These are phyloP conservation scores for Aphelenchoides fujianensis DNA, from an alignment of 1,140 invertebrate genomes.

Conservation along the genomic window DNA sequence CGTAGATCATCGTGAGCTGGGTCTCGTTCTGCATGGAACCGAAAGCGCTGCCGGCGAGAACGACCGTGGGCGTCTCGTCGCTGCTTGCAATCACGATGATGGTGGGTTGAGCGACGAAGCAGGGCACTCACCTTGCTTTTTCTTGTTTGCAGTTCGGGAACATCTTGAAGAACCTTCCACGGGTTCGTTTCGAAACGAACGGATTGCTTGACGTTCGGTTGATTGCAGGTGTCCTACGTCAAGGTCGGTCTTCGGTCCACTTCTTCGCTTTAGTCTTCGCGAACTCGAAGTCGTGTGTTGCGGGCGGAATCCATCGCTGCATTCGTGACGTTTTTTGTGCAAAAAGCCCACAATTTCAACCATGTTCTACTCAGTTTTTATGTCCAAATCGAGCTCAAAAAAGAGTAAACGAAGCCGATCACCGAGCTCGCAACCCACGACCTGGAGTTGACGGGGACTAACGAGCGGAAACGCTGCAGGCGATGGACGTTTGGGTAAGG, in stretches of 20 bases:
- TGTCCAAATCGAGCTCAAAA: no score
- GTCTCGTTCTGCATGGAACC: slow-evolving; percentile 62
- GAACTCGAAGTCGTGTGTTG: no score
- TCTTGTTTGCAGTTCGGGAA: slow-evolving; percentile 56
- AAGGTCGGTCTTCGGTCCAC: neutral
- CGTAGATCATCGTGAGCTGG: slow-evolving; percentile 57
- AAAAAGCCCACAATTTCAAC: no score
- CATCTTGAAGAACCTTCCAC: slow-evolving; percentile 59
- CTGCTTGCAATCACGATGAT: slow-evolving; percentile 58
- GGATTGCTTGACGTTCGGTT: neutral
- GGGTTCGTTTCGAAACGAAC: slow-evolving; percentile 56
- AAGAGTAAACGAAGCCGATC: no score
- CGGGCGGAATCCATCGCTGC: no score
- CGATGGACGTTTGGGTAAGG: slow-evolving; percentile 62
- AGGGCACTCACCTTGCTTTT: neutral
- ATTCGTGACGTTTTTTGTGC: no score
- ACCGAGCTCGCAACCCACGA: no score
- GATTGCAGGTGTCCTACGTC: neutral
- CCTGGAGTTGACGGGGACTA: no score
- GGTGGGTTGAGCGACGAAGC: slow-evolving; percentile 18
- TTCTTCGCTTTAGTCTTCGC: no score
- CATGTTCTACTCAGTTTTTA: no score
- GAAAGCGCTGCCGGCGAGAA: slow-evolving; percentile 58
- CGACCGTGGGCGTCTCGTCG: slow-evolving; percentile 57
- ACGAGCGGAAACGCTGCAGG: slow-evolving; percentile 23